Evolutionary conservation across 2,797 vertebrate genomes (phyloP).

Genomic region (Rhinella marina): DNA sequence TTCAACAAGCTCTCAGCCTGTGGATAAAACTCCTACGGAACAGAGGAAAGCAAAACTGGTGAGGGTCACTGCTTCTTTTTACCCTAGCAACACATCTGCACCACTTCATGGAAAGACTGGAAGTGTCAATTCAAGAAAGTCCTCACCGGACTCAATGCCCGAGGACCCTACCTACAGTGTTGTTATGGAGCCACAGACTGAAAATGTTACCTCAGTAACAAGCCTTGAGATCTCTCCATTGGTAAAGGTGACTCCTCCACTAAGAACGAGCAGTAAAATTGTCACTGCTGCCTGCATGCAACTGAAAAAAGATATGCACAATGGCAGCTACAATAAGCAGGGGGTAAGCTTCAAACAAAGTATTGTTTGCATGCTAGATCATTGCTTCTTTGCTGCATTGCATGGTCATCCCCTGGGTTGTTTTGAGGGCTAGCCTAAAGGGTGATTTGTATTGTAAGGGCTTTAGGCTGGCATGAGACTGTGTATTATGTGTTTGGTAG

Average conservation of each 20-base stretch:
- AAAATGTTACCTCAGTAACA: conserved; percentile 39
- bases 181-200: conserved; percentile 55
- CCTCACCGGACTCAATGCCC: not conserved
- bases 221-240: conserved; percentile 50
- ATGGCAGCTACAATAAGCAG: conserved; percentile 35
- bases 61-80: conserved; percentile 58
- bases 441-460: not conserved
- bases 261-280: conserved; percentile 59
- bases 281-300: conserved; percentile 58
- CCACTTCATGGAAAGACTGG: conserved; percentile 41
- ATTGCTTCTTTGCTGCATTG: conserved; percentile 2
- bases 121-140: not conserved
- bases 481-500: not conserved
- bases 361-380: not conserved
- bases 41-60: conserved; percentile 57
- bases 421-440: not conserved
- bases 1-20: conserved; percentile 24
- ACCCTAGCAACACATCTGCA: conserved; percentile 46
- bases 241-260: conserved; percentile 49
- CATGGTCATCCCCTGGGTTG: not conserved
- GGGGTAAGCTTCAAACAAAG: conserved; percentile 34
- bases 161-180: conserved; percentile 57
- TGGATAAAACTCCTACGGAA: conserved; percentile 27
- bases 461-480: not conserved
- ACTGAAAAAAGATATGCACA: conserved; percentile 44